phyloP scores from a whole-genome alignment of 2,888 invertebrate species.

The Cephus rjabovi region DNA sequence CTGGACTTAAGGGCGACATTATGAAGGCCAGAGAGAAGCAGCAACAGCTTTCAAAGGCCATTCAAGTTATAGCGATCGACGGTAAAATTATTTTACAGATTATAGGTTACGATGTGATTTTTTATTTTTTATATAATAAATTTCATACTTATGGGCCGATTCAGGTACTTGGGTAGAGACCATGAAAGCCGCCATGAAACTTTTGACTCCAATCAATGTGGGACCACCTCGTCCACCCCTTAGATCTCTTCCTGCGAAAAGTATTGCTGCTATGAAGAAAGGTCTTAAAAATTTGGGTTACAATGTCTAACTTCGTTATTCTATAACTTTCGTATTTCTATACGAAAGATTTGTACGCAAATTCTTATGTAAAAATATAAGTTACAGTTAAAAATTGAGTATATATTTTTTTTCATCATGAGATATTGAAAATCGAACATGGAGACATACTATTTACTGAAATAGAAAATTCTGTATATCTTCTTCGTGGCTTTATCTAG shows the following conservation, averaged over 20 bases:
- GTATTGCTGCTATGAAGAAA: constrained; percentile 57
- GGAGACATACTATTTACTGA: no score
- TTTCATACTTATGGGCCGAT: not conserved
- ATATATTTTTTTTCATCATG: no score
- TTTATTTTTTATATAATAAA: not conserved
- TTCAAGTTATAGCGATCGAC: constrained; percentile 61
- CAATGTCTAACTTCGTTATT: constrained; percentile 3
- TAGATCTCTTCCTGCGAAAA: constrained; percentile 66
- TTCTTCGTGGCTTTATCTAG: no score
- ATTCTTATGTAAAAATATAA: no score
- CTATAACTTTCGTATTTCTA: no score
- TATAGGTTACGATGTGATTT: not conserved
- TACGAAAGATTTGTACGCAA: no score
- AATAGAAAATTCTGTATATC: no score
- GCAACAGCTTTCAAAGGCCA: constrained; percentile 59
- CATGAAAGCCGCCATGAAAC: constrained; percentile 78
- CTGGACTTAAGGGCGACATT: constrained; percentile 68
- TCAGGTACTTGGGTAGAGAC: constrained; percentile 76
- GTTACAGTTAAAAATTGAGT: no score
- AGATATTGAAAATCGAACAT: no score
- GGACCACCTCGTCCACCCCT: constrained; percentile 75
- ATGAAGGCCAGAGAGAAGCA: constrained; percentile 70
- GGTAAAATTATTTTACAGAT: constrained; percentile 49
- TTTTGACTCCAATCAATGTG: constrained; percentile 72
- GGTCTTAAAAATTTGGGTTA: constrained; percentile 32